phyloP scores from a whole-genome alignment of 2,113 vertebrate species.

The Ginglymostoma cirratum region DNA sequence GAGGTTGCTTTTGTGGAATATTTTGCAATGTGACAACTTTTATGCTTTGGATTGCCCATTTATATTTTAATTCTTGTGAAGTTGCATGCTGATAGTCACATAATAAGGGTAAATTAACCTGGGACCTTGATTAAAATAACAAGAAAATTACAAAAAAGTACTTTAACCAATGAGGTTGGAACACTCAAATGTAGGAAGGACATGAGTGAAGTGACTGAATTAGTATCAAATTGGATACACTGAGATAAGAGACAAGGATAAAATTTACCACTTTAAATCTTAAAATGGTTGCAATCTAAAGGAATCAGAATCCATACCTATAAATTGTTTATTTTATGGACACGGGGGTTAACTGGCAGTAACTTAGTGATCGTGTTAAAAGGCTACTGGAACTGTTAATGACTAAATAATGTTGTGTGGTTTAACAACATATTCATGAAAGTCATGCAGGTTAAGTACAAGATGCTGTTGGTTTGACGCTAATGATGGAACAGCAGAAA shows the following conservation, averaged over 20 bases:
- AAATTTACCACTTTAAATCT: neutral
- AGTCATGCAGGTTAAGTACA: neutral
- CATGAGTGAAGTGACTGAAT: neutral
- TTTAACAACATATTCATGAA: neutral
- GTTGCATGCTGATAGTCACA: neutral
- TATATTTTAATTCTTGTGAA: neutral
- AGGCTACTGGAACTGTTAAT: neutral
- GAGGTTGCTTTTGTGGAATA: neutral
- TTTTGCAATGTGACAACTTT: neutral
- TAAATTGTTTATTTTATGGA: neutral
- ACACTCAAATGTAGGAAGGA: neutral
- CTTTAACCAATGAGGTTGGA: neutral
- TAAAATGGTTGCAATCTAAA: neutral
- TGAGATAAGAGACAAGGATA: neutral
- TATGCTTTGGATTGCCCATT: neutral
- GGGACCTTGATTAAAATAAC: neutral
- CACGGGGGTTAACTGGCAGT: neutral
- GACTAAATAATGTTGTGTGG: neutral
- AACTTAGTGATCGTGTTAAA: neutral
- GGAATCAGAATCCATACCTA: neutral
- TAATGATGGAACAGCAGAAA: neutral
- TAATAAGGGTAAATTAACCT: neutral
- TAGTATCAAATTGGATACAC: neutral
- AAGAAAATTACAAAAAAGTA: neutral
- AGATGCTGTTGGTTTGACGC: neutral